Conservation (phyloP, 2,113 vertebrate species). For the Mesitornis unicolor region DNA sequence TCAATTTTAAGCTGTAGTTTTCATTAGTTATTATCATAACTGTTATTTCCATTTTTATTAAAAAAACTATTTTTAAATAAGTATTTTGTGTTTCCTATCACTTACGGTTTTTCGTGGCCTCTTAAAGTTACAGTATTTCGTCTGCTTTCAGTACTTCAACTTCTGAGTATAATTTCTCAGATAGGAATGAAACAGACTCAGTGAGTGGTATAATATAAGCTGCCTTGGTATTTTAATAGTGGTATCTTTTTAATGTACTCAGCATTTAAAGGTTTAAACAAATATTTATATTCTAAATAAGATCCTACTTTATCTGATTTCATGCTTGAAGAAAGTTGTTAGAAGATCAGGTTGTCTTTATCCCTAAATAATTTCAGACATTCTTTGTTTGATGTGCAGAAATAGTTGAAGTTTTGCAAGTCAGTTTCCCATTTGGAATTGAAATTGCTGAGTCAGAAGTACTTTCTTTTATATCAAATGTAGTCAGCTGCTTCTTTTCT, state of each 20-base stretch:
- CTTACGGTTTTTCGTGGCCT: not conserved
- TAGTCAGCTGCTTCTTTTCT: not conserved
- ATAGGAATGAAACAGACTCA: not conserved
- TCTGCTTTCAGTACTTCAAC: not conserved
- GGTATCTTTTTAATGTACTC: not conserved
- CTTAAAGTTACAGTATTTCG: not conserved
- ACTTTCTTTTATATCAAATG: not conserved
- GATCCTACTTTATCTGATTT: not conserved
- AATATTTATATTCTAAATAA: not conserved
- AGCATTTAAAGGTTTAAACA: not conserved
- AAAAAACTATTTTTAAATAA: slow-evolving; percentile 20
- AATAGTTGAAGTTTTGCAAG: not conserved
- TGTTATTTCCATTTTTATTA: not conserved
- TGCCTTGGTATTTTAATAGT: not conserved
- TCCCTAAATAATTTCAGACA: not conserved
- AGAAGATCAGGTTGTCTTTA: not conserved
- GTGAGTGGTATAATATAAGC: not conserved
- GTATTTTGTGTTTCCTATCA: not conserved
- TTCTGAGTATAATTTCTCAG: not conserved
- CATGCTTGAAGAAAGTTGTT: not conserved
- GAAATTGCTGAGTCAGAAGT: not conserved
- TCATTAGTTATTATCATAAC: not conserved
- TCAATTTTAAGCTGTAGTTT: not conserved
- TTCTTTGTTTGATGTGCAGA: not conserved
- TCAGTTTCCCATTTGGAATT: not conserved